A percentile compares a stretch with the other conserved stretches of the same genome.
phyloP scores from a whole-genome alignment of 2,797 vertebrate genomes.

The Centropyge bicolor region DNA sequence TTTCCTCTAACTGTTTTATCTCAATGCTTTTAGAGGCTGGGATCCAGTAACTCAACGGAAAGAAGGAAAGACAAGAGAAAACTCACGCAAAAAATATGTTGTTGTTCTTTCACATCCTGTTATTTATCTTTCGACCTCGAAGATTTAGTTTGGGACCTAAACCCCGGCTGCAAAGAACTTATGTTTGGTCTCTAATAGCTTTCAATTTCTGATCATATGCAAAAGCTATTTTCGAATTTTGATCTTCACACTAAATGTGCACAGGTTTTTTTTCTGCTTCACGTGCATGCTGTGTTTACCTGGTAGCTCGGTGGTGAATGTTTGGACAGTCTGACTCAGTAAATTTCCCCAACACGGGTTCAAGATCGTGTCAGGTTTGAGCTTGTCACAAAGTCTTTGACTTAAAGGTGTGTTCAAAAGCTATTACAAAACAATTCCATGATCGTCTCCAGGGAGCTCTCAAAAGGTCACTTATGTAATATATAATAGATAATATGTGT shows the following conservation, averaged over 20 bases:
- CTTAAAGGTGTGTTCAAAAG: no score
- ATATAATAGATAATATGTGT: neutral
- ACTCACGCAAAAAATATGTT: neutral
- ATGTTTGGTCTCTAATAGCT: neutral
- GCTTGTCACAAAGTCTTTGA: conserved; percentile 34
- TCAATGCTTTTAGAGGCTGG: neutral
- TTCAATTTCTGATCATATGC: neutral
- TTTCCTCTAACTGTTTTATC: neutral
- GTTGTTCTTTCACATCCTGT: neutral
- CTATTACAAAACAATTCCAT: no score
- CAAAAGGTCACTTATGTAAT: neutral
- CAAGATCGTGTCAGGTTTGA: conserved; percentile 33
- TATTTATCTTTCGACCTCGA: neutral
- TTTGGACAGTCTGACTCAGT: conserved; percentile 29
- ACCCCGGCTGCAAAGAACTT: neutral
- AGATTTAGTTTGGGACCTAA: neutral
- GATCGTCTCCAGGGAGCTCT: neutral
- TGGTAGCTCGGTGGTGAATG: neutral
- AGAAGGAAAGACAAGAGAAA: neutral
- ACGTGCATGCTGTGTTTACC: neutral
- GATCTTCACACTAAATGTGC: neutral
- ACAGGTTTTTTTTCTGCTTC: neutral
- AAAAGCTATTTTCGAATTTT: neutral
- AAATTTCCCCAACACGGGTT: conserved; percentile 11
- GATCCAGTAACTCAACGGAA: no score